These are phyloP conservation scores for Cerastoderma edule DNA, from an alignment of 2,888 invertebrate species.

Conservation along the genomic window DNA sequence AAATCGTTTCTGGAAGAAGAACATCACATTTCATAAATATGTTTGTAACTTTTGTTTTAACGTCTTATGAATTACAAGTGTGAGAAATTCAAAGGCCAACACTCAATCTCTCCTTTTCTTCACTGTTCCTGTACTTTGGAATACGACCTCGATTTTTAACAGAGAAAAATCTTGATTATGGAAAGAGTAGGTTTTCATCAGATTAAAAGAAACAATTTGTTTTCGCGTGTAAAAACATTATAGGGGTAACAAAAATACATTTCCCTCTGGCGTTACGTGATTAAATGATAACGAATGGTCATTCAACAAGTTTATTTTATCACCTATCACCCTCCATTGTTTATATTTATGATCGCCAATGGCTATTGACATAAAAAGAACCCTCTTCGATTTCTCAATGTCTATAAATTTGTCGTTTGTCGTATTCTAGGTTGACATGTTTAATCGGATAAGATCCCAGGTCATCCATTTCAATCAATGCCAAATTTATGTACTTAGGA, in stretches of 20 bases:
- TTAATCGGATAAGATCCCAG: slow-evolving; percentile 16
- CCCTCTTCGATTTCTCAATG: slow-evolving; percentile 20
- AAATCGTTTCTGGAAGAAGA: too few relatives aligned
- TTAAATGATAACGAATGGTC: slow-evolving; percentile 23
- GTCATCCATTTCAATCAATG: slow-evolving; percentile 28
- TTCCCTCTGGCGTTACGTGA: slow-evolving; percentile 12
- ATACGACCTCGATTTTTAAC: too few relatives aligned
- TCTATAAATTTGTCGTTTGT: slow-evolving; percentile 26
- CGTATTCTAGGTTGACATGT: slow-evolving; percentile 17
- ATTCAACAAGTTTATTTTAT: slow-evolving; percentile 16
- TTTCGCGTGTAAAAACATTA: slow-evolving; percentile 30
- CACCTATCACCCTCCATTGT: slow-evolving; percentile 18
- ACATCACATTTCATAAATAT: too few relatives aligned
- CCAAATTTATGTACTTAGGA: slow-evolving; percentile 7
- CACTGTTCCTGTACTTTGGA: too few relatives aligned
- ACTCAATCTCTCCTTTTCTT: too few relatives aligned
- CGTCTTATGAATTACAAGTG: too few relatives aligned
- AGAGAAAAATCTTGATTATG: too few relatives aligned
- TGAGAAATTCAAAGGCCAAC: too few relatives aligned
- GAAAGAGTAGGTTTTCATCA: slow-evolving; percentile 16
- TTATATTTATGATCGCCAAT: slow-evolving; percentile 22
- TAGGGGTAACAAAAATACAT: slow-evolving; percentile 11
- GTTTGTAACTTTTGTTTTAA: too few relatives aligned
- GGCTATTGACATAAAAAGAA: slow-evolving; percentile 21
- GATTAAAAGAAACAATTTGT: slow-evolving; percentile 27